phyloP scores from a whole-genome alignment of 2,113 vertebrate species.

The Carlito syrichta region DNA sequence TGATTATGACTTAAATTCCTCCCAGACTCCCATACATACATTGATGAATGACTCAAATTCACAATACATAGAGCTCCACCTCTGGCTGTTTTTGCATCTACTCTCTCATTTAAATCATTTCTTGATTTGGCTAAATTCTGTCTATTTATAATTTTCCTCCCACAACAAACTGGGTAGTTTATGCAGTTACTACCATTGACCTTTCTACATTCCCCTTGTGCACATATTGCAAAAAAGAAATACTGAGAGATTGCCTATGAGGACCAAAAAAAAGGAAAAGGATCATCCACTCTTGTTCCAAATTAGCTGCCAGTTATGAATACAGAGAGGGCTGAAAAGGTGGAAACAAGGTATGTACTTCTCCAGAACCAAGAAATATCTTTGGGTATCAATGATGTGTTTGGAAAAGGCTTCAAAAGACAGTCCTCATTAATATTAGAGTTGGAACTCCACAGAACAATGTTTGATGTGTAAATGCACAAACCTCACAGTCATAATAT shows the following conservation, averaged over 20 bases:
- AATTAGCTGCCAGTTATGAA: not conserved
- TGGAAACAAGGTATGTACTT: not conserved
- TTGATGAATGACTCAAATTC: not conserved
- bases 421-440: not conserved
- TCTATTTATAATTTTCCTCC: not conserved
- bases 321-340: not conserved
- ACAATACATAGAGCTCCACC: not conserved
- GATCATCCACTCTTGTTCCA: not conserved
- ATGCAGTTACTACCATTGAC: not conserved
- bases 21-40: not conserved
- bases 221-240: not conserved
- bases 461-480: conserved; percentile 18
- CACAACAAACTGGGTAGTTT: not conserved
- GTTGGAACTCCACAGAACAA: not conserved
- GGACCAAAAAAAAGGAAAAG: not conserved
- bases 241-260: not conserved
- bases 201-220: not conserved
- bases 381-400: not conserved
- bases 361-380: not conserved
- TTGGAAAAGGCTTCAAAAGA: not conserved
- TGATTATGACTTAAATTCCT: not conserved
- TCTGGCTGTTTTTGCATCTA: not conserved
- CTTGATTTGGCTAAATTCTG: not conserved
- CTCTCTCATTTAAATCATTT: conserved; percentile 27
- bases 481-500: not conserved